A percentile compares a stretch with the other conserved stretches of the same genome.
Conservation (phyloP, 2,113 vertebrate genomes). For the Microtus oregoni region DNA sequence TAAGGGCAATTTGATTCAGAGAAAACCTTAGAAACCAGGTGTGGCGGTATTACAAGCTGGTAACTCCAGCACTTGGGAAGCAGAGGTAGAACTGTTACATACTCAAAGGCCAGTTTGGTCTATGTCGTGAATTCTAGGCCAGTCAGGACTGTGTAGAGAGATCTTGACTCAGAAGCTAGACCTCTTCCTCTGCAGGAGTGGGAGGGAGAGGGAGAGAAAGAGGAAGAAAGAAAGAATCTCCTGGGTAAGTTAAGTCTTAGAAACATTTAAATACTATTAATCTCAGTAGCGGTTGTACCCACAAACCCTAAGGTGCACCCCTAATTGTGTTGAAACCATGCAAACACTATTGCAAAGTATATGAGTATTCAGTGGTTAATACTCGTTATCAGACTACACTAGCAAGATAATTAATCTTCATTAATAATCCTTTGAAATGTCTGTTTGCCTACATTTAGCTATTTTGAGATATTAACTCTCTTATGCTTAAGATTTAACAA, state of each 20-base stretch:
- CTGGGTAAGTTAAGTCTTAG: constrained; percentile 39
- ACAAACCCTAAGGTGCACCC: constrained; percentile 22
- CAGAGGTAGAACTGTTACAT: background rate
- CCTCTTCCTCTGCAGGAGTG: background rate
- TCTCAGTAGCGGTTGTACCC: constrained; percentile 52
- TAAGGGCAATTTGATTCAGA: constrained; percentile 34
- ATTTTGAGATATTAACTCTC: constrained; percentile 22
- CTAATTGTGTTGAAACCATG: constrained; percentile 40
- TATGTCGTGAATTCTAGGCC: background rate
- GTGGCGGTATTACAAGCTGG: background rate
- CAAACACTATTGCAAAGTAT: constrained; percentile 20
- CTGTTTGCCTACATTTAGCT: constrained; percentile 27
- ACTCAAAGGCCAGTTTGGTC: background rate
- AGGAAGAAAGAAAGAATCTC: background rate
- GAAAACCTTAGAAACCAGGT: background rate
- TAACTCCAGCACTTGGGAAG: background rate
- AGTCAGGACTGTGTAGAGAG: background rate
- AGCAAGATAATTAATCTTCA: constrained; percentile 36
- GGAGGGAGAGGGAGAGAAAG: background rate
- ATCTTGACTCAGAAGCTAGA: background rate
- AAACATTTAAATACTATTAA: constrained; percentile 13
- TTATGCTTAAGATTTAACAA: constrained; percentile 48
- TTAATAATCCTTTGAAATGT: constrained; percentile 50
- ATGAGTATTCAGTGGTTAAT: constrained; percentile 28
- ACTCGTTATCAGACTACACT: constrained; percentile 42